Evolutionary conservation across 2,113 vertebrate species (phyloP).

Genomic region (Hyla sarda): DNA sequence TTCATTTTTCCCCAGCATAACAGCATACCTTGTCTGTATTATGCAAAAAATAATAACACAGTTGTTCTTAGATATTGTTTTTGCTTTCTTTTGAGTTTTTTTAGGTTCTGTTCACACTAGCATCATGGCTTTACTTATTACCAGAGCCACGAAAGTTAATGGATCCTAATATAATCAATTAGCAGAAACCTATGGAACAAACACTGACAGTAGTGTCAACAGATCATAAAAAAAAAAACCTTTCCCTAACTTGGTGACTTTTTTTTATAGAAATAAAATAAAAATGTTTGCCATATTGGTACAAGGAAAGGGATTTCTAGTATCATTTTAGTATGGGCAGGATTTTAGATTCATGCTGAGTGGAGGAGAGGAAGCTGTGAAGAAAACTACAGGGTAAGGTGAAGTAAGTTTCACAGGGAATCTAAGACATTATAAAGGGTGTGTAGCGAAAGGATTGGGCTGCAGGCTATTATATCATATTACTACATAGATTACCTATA

Average conservation of each 20-base stretch:
- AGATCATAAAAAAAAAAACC: background rate
- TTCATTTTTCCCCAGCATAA: slow-evolving; percentile 65
- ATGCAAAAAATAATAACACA: slow-evolving; percentile 58
- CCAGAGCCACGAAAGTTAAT: background rate
- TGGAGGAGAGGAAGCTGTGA: slow-evolving; percentile 61
- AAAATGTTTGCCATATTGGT: slow-evolving; percentile 81
- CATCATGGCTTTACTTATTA: background rate
- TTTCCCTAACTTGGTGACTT: slow-evolving; percentile 15
- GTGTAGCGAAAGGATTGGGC: slow-evolving; percentile 72
- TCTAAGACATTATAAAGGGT: slow-evolving; percentile 64
- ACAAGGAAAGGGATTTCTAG: slow-evolving; percentile 77
- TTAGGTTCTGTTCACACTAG: background rate
- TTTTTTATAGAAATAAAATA: slow-evolving; percentile 59
- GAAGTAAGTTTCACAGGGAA: slow-evolving; percentile 75
- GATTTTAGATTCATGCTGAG: slow-evolving; percentile 80
- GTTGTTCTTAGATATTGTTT: background rate
- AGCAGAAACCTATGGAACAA: background rate
- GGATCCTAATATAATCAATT: background rate
- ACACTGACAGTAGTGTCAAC: background rate
- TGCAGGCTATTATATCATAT: slow-evolving; percentile 71
- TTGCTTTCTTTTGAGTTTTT: background rate
- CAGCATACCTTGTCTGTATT: background rate
- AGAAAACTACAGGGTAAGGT: slow-evolving; percentile 69
- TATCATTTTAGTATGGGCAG: slow-evolving; percentile 81
- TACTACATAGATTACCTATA: slow-evolving; percentile 46